Percentiles rank a stretch among this genome's conserved stretches.
Evolutionary conservation across 2,797 vertebrate genomes (phyloP).

Genomic region (Myiothlypis coronata): DNA sequence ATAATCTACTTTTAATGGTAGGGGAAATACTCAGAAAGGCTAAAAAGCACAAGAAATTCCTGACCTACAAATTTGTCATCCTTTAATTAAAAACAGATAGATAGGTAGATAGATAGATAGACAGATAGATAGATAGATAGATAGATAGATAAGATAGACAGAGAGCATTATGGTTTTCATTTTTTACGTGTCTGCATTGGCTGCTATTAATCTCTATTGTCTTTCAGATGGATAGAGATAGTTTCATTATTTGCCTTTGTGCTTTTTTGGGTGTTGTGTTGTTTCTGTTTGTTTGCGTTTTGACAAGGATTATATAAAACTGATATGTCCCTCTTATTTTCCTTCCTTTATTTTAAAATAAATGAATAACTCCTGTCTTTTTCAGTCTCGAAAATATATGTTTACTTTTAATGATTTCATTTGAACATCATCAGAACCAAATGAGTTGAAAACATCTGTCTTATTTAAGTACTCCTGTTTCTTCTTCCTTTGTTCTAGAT

Average conservation of each 20-base stretch:
- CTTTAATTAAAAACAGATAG: background rate
- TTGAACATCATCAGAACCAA: background rate
- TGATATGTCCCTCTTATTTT: background rate
- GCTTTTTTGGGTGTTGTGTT: fast-evolving
- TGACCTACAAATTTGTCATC: background rate
- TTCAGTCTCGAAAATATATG: background rate
- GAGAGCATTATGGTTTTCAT: background rate
- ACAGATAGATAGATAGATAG: too few relatives aligned
- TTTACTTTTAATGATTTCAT: background rate
- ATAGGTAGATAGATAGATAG: background rate
- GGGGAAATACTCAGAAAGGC: background rate
- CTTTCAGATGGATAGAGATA: background rate
- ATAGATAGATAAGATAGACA: too few relatives aligned
- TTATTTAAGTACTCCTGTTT: background rate
- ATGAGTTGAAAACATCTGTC: background rate
- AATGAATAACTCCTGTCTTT: fast-evolving
- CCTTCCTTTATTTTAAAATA: too few relatives aligned
- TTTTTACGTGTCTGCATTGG: background rate
- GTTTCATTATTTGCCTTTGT: background rate
- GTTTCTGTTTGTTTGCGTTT: background rate
- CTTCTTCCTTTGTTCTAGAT: background rate
- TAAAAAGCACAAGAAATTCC: background rate
- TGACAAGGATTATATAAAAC: background rate
- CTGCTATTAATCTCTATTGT: background rate
- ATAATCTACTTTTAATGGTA: background rate